A percentile compares a stretch with the other conserved stretches of the same genome.
phyloP scores from a whole-genome alignment of 92 coral and sea anemone genomes.

The Actinernus sp. region DNA sequence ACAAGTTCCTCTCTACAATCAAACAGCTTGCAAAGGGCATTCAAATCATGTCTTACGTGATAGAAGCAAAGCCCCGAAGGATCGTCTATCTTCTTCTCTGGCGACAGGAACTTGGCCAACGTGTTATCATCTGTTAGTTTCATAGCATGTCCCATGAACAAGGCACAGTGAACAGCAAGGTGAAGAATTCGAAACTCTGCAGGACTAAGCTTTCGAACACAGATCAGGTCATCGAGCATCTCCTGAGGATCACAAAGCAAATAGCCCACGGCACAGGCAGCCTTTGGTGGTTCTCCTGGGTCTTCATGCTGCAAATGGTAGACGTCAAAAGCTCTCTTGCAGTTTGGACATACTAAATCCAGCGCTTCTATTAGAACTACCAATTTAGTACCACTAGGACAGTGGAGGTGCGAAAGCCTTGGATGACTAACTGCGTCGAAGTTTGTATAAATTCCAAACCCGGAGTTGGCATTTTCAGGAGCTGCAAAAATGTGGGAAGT shows the following conservation, averaged over 20 bases:
- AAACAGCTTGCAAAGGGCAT: constrained; percentile 52
- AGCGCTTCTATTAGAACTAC: too few species aligned
- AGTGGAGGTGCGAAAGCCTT: background rate
- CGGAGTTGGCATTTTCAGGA: constrained; percentile 10
- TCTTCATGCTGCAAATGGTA: background rate
- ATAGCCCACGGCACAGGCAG: constrained; percentile 39
- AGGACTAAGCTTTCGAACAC: constrained; percentile 62
- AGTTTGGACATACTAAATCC: too few species aligned
- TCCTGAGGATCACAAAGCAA: constrained; percentile 3
- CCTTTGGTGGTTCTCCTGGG: background rate
- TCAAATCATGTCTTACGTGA: constrained; percentile 63
- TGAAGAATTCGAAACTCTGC: constrained; percentile 86
- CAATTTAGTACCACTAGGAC: too few species aligned
- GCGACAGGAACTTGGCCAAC: constrained; percentile 37
- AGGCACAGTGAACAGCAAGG: constrained; percentile 78
- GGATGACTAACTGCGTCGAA: too few species aligned
- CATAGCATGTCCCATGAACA: constrained; percentile 78
- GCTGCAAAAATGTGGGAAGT: constrained; percentile 28
- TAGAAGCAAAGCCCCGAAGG: constrained; percentile 63
- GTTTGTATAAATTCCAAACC: constrained; percentile 16
- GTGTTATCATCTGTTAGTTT: constrained; percentile 41
- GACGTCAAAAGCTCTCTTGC: too few species aligned
- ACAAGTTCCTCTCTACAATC: constrained; percentile 71
- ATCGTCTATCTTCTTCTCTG: constrained; percentile 11
- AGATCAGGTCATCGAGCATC: constrained; percentile 16